Conservation (phyloP, 37 sponge, comb jelly and placozoan species). For the Chondrosia reniformis region DNA sequence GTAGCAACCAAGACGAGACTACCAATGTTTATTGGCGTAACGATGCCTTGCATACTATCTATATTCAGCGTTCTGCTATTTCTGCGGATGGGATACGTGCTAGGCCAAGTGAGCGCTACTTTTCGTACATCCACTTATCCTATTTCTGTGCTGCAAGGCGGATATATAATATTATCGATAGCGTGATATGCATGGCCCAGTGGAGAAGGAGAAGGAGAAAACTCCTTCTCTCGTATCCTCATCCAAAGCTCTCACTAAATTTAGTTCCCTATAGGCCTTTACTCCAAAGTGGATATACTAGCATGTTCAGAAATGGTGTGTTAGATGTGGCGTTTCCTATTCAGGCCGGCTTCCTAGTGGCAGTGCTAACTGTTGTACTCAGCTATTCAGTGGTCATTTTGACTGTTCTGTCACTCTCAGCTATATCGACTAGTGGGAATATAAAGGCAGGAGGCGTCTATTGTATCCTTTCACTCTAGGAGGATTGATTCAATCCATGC, state of each 20-base stretch:
- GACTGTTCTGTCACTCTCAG: constrained; percentile 92
- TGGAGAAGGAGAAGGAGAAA: no score
- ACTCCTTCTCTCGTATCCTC: no score
- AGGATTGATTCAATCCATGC: no score
- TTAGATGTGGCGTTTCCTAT: background rate
- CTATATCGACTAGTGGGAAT: constrained; percentile 98
- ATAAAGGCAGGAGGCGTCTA: constrained; percentile 97
- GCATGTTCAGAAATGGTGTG: background rate
- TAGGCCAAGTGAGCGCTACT: constrained; percentile 78
- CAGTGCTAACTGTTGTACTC: constrained; percentile 78
- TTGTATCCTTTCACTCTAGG: constrained; percentile 78
- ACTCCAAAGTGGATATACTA: no score
- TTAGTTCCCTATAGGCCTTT: no score
- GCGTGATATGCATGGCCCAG: no score
- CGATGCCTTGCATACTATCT: constrained; percentile 90
- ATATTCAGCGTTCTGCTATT: constrained; percentile 98
- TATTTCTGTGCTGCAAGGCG: background rate
- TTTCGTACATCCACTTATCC: background rate
- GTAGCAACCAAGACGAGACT: constrained; percentile 60
- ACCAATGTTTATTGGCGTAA: constrained; percentile 89
- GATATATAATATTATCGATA: no score
- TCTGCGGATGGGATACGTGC: constrained; percentile 88
- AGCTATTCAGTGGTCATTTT: constrained; percentile 82
- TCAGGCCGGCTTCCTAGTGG: constrained; percentile 82
- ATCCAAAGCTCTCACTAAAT: no score